Evolutionary conservation across 2,113 vertebrate species (phyloP).

Genomic region (Hyperopisus bebe): DNA sequence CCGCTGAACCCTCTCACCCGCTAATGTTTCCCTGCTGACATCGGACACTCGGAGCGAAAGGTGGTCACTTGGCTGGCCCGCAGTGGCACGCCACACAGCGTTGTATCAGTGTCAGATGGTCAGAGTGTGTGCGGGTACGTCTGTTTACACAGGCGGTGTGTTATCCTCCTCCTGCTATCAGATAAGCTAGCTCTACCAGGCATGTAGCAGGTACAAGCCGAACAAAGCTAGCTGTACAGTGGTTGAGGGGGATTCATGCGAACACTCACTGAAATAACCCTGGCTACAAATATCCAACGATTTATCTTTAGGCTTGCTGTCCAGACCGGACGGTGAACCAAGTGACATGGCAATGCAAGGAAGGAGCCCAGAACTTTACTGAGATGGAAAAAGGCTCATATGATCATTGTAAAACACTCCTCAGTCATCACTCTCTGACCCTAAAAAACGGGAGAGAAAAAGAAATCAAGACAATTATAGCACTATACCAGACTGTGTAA

Average conservation of each 20-base stretch:
- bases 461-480: not conserved
- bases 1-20: constrained; percentile 53
- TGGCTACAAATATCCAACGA: not conserved
- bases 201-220: not conserved
- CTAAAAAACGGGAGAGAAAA: not conserved
- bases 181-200: not conserved
- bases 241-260: not conserved
- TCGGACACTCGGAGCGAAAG: constrained; percentile 47
- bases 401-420: not conserved
- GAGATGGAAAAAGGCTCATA: not conserved
- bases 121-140: not conserved
- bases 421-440: not conserved
- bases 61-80: constrained; percentile 35
- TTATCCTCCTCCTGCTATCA: not conserved
- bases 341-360: not conserved
- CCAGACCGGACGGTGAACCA: not conserved
- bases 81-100: not conserved
- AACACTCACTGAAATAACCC: not conserved
- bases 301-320: not conserved
- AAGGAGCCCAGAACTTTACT: not conserved
- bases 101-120: not conserved
- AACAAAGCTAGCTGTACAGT: not conserved
- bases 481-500: not conserved
- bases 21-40: constrained; percentile 57
- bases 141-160: not conserved